phyloP scores from a whole-genome alignment of 64 coral and sea anemone species.

The Orbicella faveolata region DNA sequence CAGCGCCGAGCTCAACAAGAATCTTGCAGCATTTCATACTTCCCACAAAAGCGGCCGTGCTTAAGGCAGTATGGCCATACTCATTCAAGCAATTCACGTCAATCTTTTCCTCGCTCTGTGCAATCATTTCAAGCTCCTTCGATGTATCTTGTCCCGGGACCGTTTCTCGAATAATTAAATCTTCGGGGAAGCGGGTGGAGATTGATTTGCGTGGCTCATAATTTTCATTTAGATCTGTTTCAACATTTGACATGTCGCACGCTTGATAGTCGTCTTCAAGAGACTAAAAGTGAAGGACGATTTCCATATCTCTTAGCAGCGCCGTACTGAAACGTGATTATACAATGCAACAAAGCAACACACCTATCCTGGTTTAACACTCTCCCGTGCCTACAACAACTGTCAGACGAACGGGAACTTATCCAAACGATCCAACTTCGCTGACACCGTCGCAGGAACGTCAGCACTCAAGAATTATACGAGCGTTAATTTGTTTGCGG shows the following conservation, averaged over 20 bases:
- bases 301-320: neutral
- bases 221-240: neutral
- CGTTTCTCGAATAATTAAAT: conserved; percentile 71
- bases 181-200: conserved; percentile 60
- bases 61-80: conserved; percentile 66
- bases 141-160: conserved; percentile 59
- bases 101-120: conserved; percentile 15
- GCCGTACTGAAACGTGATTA: neutral
- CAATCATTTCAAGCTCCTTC: conserved; percentile 65
- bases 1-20: conserved; percentile 60
- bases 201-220: neutral
- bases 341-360: neutral
- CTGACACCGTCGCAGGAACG: neutral
- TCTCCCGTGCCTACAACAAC: neutral
- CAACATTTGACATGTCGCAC: neutral
- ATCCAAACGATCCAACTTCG: neutral
- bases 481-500: conserved; percentile 5
- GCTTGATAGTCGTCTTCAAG: neutral
- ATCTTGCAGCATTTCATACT: conserved; percentile 61
- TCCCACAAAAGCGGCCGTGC: conserved; percentile 67
- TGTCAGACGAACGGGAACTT: neutral
- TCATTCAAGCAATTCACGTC: conserved; percentile 72
- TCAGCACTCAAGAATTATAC: neutral
- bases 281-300: neutral
- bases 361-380: neutral